These are phyloP conservation scores for Lathronympha strigana DNA, from an alignment of 2,888 invertebrate genomes.

Conservation along the genomic window DNA sequence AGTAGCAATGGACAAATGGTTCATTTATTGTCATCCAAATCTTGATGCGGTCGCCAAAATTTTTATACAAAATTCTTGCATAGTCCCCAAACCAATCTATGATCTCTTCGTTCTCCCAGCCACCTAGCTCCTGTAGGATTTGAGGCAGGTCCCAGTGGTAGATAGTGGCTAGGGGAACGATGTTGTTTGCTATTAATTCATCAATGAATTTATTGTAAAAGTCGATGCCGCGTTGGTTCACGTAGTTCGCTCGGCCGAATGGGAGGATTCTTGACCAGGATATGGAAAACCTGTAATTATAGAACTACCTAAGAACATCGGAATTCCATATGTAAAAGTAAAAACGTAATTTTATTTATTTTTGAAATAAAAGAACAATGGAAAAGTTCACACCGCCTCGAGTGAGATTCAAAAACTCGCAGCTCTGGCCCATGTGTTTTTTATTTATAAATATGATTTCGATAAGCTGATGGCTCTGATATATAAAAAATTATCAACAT, in stretches of 20 bases:
- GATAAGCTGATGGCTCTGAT: background rate
- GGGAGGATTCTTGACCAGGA: conserved; percentile 87
- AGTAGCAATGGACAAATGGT: conserved; percentile 66
- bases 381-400: background rate
- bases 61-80: conserved; percentile 65
- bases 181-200: conserved; percentile 79
- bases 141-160: conserved; percentile 84
- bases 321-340: no score
- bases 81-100: conserved; percentile 62
- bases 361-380: background rate
- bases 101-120: conserved; percentile 58
- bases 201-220: conserved; percentile 88
- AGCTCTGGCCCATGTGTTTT: background rate
- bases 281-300: conserved; percentile 77
- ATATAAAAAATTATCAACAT: no score
- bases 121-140: conserved; percentile 48
- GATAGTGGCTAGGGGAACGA: conserved; percentile 82
- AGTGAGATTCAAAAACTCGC: background rate
- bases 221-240: conserved; percentile 85
- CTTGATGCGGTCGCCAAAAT: conserved; percentile 81
- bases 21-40: conserved; percentile 88
- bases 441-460: background rate
- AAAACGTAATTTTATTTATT: no score
- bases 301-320: no score
- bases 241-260: conserved; percentile 76